These are phyloP conservation scores for Mycetomoellerius zeteki DNA, from an alignment of 1,140 invertebrate species.

Conservation along the genomic window DNA sequence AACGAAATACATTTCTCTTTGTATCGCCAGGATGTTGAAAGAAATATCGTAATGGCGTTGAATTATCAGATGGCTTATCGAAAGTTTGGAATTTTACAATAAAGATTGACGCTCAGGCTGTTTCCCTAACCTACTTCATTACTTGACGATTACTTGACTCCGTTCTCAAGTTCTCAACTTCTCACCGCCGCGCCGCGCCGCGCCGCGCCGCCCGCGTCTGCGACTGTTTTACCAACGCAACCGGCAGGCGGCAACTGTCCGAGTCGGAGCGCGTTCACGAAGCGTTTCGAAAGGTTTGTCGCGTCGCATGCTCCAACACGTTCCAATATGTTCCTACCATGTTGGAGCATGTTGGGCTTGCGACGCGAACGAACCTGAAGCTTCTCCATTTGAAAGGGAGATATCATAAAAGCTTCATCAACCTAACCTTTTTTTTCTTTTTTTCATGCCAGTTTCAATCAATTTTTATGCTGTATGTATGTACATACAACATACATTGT, in stretches of 20 bases:
- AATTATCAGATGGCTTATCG: not conserved
- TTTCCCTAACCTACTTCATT: conserved; percentile 37
- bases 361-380: too few relatives aligned
- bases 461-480: not conserved
- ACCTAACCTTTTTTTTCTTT: not conserved
- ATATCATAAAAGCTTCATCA: not conserved
- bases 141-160: conserved; percentile 3
- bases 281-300: too few relatives aligned
- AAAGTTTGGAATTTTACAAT: not conserved
- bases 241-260: too few relatives aligned
- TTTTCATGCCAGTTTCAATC: not conserved
- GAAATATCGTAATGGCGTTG: not conserved
- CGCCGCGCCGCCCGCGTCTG: not conserved
- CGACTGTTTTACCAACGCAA: conserved; percentile 55
- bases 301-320: too few relatives aligned
- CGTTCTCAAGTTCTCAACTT: too few relatives aligned
- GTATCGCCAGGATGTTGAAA: not conserved
- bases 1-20: not conserved
- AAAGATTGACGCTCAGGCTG: not conserved
- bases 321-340: too few relatives aligned
- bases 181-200: too few relatives aligned
- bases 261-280: not conserved
- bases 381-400: not conserved
- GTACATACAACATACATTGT: not conserved
- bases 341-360: too few relatives aligned